Evolutionary conservation across 2,888 invertebrate species (phyloP), one percentile per base, ranked within the genome.

Genomic region (Hypselothyrea guttata): DNA sequence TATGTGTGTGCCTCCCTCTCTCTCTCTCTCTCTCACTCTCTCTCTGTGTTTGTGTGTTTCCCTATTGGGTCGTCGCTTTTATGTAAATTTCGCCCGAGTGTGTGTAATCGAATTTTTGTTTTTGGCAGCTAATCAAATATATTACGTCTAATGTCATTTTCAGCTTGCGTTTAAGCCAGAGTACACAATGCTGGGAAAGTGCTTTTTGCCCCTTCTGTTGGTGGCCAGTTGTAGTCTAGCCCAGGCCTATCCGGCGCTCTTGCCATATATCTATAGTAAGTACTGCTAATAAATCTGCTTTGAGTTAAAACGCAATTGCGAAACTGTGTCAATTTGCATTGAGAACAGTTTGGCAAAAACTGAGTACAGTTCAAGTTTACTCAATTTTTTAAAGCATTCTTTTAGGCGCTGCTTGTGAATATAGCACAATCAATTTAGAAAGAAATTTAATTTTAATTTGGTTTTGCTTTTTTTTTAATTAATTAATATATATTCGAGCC

Each of bases 231-330:
- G 81, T 59, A 76, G 87, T 56, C 55, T 88, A 52, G 69, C 68
- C 8, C 79, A 84, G 22, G 88, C 87, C 52, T 87, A 87, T 73
- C 87, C 88, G 46, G 87, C 88, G n/a, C 71, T 88, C 49, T 27
- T 82, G 57, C 81, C 81, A 30, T 82, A 84, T 40, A 74, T 82
- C 41, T 82, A 84, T 38, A 69, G 81, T 82, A 47, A 76, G 85
- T 73, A 33, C 4, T 12, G 11, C 1, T 30, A 13, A 35, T 9
- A 37, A n/a, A 18, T 11, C 7, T 18, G 1, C 18, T 7, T 11
- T n/a, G n/a, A n/a, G n/a, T n/a, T n/a, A n/a, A n/a, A n/a, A n/a
- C n/a, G n/a, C n/a, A n/a, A n/a, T n/a, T n/a, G n/a, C n/a, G n/a
- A n/a, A n/a, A n/a, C n/a, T n/a, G n/a, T n/a, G n/a, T n/a, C n/a